Conservation (phyloP, 2,888 invertebrate species). For the Dicycla oo region DNA sequence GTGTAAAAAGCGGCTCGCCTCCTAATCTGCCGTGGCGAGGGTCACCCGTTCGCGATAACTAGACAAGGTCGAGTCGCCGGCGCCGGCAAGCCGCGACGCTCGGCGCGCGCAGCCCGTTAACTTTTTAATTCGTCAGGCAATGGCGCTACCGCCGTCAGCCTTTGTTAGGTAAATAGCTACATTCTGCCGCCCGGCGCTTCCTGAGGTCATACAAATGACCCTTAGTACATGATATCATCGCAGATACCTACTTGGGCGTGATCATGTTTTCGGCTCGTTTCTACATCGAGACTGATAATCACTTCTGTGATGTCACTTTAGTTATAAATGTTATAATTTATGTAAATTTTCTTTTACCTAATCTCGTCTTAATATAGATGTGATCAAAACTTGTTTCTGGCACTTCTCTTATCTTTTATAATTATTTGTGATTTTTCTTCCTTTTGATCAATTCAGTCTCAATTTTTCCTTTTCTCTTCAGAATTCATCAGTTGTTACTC, state of each 20-base stretch:
- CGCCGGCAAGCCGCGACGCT: conserved; percentile 84
- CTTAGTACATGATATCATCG: conserved; percentile 65
- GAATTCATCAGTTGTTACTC: background rate
- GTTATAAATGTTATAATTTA: conserved; percentile 66
- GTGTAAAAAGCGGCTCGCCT: conserved; percentile 76
- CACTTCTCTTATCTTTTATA: conserved; percentile 57
- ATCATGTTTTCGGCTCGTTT: conserved; percentile 53
- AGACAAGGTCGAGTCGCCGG: conserved; percentile 89
- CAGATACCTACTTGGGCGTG: conserved; percentile 54
- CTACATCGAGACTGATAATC: conserved; percentile 54
- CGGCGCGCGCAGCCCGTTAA: conserved; percentile 85
- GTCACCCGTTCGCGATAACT: conserved; percentile 87
- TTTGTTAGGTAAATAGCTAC: conserved; percentile 78
- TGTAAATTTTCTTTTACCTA: conserved; percentile 67
- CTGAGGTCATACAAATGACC: conserved; percentile 59
- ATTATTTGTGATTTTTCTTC: conserved; percentile 43
- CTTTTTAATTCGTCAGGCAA: conserved; percentile 87
- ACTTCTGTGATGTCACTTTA: conserved; percentile 62
- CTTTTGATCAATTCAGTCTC: conserved; percentile 13
- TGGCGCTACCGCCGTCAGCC: conserved; percentile 80
- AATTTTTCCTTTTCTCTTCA: conserved; percentile 8
- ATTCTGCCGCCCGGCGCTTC: conserved; percentile 69
- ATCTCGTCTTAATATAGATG: conserved; percentile 67
- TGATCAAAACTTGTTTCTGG: conserved; percentile 60
- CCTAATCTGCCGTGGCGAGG: conserved; percentile 85